Evolutionary conservation across 2,888 invertebrate species (phyloP).

Genomic region (Willowsia nigromaculata): DNA sequence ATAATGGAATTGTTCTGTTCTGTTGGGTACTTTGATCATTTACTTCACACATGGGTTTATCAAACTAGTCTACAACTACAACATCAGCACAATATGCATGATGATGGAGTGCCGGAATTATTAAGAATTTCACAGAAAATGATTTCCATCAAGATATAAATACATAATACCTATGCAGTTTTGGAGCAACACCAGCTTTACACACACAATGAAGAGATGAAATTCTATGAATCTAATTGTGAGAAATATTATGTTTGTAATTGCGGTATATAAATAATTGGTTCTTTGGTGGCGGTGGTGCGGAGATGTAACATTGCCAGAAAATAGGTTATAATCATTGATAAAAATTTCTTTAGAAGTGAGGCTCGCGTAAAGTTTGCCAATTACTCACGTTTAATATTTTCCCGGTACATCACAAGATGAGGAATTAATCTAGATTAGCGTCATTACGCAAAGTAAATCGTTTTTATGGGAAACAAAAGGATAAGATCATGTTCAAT

Average conservation of each 20-base stretch:
- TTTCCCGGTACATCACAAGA: slow-evolving; percentile 5
- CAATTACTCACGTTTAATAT: background rate
- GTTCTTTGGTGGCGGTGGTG: background rate
- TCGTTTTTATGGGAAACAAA: background rate
- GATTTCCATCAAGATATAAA: slow-evolving; percentile 35
- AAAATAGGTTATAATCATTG: slow-evolving; percentile 24
- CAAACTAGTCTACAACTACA: background rate
- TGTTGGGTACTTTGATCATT: slow-evolving; percentile 25
- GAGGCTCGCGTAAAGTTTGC: background rate
- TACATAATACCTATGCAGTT: background rate
- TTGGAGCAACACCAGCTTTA: background rate
- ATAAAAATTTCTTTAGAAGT: slow-evolving; percentile 38
- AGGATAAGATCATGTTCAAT: background rate
- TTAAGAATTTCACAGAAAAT: slow-evolving; percentile 44
- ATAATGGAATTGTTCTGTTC: slow-evolving; percentile 35
- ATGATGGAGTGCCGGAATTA: slow-evolving; percentile 56
- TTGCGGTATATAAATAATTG: background rate
- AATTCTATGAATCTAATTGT: slow-evolving; percentile 36
- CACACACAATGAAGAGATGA: background rate
- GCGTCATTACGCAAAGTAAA: background rate
- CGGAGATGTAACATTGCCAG: background rate
- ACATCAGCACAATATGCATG: slow-evolving; percentile 32
- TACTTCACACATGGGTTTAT: background rate
- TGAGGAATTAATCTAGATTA: slow-evolving; percentile 36
- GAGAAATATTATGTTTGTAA: slow-evolving; percentile 35